Conservation (phyloP, 2,797 vertebrate genomes). For the Erithacus rubecula region DNA sequence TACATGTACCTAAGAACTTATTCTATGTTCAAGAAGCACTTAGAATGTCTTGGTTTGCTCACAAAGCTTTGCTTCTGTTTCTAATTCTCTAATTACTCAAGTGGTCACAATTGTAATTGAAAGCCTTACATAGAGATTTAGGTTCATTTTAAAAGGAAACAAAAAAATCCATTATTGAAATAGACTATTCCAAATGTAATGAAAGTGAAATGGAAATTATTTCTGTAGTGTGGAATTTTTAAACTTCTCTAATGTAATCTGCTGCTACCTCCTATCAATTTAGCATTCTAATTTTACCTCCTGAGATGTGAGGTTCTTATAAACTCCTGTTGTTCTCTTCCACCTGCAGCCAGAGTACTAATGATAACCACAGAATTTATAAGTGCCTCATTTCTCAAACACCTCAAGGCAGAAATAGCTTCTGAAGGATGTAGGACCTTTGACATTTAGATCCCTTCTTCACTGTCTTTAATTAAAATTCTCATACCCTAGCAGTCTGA, state of each 20-base stretch:
- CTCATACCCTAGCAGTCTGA: background rate
- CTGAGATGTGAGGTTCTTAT: background rate
- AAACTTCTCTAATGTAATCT: background rate
- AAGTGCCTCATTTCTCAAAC: background rate
- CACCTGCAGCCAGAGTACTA: background rate
- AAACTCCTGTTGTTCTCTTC: background rate
- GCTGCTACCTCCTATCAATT: background rate
- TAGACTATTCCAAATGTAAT: background rate
- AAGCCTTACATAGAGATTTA: background rate
- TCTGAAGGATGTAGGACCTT: background rate
- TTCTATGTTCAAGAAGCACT: background rate
- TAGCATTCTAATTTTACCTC: background rate
- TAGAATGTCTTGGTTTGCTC: background rate
- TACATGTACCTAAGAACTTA: background rate
- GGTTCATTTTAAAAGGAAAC: background rate
- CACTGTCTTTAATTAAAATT: background rate
- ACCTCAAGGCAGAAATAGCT: background rate
- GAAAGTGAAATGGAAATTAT: background rate
- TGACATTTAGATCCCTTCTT: background rate
- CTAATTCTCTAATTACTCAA: background rate
- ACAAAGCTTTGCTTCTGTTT: background rate
- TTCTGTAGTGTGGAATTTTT: background rate
- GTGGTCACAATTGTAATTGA: background rate
- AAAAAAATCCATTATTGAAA: background rate
- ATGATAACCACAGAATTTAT: background rate